Evolutionary conservation across 53 echinoderm and acorn worm genomes (phyloP).

Genomic region (Mesocentrotus franciscanus): DNA sequence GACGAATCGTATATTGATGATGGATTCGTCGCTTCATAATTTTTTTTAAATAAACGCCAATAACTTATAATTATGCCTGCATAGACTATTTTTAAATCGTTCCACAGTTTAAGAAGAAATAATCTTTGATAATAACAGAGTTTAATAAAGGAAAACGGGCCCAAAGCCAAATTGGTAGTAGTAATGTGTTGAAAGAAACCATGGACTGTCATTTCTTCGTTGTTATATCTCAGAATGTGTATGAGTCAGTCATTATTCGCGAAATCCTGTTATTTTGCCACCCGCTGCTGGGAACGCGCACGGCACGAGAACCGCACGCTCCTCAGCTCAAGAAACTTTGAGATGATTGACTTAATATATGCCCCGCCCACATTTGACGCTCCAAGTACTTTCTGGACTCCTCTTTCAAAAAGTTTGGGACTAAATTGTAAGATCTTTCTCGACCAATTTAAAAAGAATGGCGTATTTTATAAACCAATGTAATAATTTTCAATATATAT

Average conservation of each 20-base stretch:
- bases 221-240: background rate
- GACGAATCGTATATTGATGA: no score
- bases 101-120: no score
- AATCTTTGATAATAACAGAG: background rate
- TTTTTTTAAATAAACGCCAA: no score
- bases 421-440: background rate
- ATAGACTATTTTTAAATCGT: no score
- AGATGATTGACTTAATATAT: constrained; percentile 60
- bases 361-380: constrained; percentile 60
- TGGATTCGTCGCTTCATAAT: no score
- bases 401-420: constrained; percentile 18
- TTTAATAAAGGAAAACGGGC: background rate
- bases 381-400: constrained; percentile 15
- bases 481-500: background rate
- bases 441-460: background rate
- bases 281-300: constrained; percentile 63
- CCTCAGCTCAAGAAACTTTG: constrained; percentile 53
- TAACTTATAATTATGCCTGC: no score
- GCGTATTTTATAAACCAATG: background rate
- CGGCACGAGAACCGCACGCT: constrained; percentile 66
- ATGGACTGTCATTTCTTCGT: background rate
- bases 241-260: constrained; percentile 57
- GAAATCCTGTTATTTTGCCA: constrained; percentile 57
- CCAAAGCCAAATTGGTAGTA: background rate
- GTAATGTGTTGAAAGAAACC: constrained; percentile 9